Percentiles rank a stretch among this genome's conserved stretches.
Evolutionary conservation across 2,113 vertebrate genomes (phyloP).

Genomic region (Empidonax traillii): DNA sequence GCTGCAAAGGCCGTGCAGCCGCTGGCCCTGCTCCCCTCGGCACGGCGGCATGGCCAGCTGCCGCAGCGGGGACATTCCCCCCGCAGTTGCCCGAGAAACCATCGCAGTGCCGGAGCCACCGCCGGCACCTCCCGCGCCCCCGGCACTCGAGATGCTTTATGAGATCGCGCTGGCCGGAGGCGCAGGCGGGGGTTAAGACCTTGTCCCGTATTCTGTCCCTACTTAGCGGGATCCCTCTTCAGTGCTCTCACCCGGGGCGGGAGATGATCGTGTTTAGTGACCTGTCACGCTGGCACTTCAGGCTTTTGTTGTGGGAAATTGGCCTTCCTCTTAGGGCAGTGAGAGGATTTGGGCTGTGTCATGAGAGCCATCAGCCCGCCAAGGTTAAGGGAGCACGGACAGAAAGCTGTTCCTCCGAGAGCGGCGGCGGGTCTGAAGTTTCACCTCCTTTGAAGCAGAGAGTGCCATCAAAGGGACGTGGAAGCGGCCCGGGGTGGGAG

Average conservation of each 20-base stretch:
- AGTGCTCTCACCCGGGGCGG: slow-evolving; percentile 11
- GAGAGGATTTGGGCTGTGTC: slow-evolving; percentile 31
- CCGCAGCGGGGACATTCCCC: not conserved
- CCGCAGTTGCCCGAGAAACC: slow-evolving; percentile 31
- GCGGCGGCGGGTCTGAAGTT: not conserved
- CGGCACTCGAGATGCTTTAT: not conserved
- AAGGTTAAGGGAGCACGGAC: not conserved
- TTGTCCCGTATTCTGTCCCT: slow-evolving; percentile 28
- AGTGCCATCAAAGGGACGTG: not conserved
- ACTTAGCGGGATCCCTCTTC: slow-evolving; percentile 29
- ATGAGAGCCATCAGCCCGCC: not conserved
- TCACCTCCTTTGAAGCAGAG: not conserved
- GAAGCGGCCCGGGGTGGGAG: accelerated
- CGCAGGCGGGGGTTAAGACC: slow-evolving; percentile 40
- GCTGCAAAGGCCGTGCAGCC: not conserved
- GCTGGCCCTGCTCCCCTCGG: not conserved
- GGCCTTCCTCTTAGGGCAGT: slow-evolving; percentile 48
- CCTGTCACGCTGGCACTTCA: slow-evolving; percentile 70
- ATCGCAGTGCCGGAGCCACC: not conserved
- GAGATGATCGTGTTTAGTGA: slow-evolving; percentile 51
- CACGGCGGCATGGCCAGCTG: not conserved
- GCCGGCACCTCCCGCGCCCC: not conserved
- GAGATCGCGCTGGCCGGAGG: not conserved
- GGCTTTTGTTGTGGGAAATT: slow-evolving; percentile 67
- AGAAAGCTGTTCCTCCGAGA: not conserved